A percentile compares a stretch with the other conserved stretches of the same genome.
Evolutionary conservation across 2,888 invertebrate genomes (phyloP).

Genomic region (Slavum lentiscoides): DNA sequence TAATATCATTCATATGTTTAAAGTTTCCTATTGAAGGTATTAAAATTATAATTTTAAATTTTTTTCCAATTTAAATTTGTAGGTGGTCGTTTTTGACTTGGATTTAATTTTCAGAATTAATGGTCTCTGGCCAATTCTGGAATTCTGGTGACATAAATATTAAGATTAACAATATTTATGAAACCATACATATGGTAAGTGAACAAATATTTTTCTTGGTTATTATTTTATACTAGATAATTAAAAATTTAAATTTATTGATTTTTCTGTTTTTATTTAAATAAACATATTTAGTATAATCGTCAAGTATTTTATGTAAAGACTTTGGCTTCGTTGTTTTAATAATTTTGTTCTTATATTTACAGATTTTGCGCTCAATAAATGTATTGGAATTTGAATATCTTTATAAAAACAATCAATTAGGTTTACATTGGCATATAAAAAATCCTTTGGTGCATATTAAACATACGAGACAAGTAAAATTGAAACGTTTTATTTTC

Average conservation of each 20-base stretch:
- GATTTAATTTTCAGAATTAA: constrained; percentile 31
- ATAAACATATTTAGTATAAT: background rate
- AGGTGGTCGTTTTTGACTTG: too few relatives aligned
- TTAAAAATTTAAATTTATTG: too few relatives aligned
- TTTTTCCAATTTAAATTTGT: background rate
- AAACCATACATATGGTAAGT: constrained; percentile 25
- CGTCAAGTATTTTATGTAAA: too few relatives aligned
- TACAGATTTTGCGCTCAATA: constrained; percentile 24
- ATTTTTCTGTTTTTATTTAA: too few relatives aligned
- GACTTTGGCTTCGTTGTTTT: background rate
- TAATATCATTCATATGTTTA: constrained; percentile 37
- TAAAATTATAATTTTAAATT: background rate
- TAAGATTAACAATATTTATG: background rate
- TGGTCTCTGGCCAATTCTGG: background rate
- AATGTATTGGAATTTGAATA: constrained; percentile 45
- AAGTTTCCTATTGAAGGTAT: constrained; percentile 45
- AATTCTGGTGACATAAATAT: background rate
- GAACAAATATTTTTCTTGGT: background rate
- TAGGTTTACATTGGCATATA: constrained; percentile 40
- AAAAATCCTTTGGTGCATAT: constrained; percentile 6
- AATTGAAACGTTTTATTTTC: background rate
- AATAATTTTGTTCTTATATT: background rate
- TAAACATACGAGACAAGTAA: constrained; percentile 29
- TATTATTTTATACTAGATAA: too few relatives aligned
- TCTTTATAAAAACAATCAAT: constrained; percentile 25